phyloP scores from a whole-genome alignment of 2,113 vertebrate species.

The Lucifuga dentata region DNA sequence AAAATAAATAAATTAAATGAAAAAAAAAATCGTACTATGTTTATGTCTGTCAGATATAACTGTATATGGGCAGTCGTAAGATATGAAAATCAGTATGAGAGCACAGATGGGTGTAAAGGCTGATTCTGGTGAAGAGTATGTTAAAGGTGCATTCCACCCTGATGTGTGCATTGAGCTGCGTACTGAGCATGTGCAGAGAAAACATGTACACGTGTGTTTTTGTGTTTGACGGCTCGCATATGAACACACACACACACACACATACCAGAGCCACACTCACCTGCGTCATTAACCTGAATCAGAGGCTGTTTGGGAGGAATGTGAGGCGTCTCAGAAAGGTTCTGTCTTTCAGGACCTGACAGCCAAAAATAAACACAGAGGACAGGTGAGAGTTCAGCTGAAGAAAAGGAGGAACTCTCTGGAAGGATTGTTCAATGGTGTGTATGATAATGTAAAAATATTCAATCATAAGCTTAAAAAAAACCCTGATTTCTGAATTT shows the following conservation, averaged over 20 bases:
- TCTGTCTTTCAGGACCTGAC: slow-evolving; percentile 40
- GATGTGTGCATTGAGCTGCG: slow-evolving; percentile 20
- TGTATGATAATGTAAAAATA: too few relatives aligned
- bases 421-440: too few relatives aligned
- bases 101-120: slow-evolving; percentile 32
- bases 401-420: slow-evolving; percentile 7
- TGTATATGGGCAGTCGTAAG: neutral
- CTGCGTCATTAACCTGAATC: slow-evolving; percentile 43
- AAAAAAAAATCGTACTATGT: too few relatives aligned
- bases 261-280: slow-evolving; percentile 44
- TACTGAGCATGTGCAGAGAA: slow-evolving; percentile 30
- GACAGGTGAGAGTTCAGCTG: slow-evolving; percentile 28
- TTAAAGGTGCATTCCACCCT: slow-evolving; percentile 13
- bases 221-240: slow-evolving; percentile 13
- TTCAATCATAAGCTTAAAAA: too few relatives aligned
- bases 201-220: neutral
- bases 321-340: slow-evolving; percentile 21
- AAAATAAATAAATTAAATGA: too few relatives aligned
- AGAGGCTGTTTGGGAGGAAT: slow-evolving; percentile 44
- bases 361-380: slow-evolving; percentile 34
- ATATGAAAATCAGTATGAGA: slow-evolving; percentile 41
- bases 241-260: slow-evolving; percentile 23
- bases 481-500: too few relatives aligned
- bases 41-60: too few relatives aligned
- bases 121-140: slow-evolving; percentile 1